Base-by-base conservation (phyloP, 2,888 invertebrate species). In the Heliconius charithonia region DNA sequence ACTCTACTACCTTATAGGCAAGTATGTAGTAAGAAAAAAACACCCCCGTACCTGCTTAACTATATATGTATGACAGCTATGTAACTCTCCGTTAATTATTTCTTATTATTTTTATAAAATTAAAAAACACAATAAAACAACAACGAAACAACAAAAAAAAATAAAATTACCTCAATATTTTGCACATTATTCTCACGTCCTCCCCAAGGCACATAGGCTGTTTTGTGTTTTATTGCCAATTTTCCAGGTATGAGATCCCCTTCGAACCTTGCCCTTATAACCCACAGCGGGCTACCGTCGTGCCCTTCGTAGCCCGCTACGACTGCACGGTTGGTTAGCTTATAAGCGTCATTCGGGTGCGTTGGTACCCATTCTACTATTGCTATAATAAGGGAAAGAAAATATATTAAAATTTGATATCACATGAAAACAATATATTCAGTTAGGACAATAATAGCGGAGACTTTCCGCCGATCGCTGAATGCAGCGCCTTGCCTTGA, bases 201-300 rank as follows among this genome's bases (percentile, higher is more conserved):
- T 59, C 91, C 92, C 92, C 93, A 94, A 0, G 94, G 84, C 0
- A 95, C 89, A 79, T 92, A 95, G 0, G 95, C 95, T 9, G 88
- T 79, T 16, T 85, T 86, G 77, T 94, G 95, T 80, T 93, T 93
- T 32, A 90, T 82, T 3, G 94, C 91, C 51, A 95, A 84, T 82
- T 95, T 95, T 13, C 95, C 95, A 2, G 95, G 95, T 16, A 95
- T 89, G 25, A 95, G 71, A 77, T 95, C 94, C 2, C 92, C 91
- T 80, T 94, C 87, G 73, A 87, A 89, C 59, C 86, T 86, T 0
- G 92, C 88, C 41, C 95, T 85, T 81, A 95, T 95, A 1, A 94
- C 90, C 93, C 95, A 95, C 6, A 95, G 87, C 0, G 95, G 94
- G 79, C 93, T 94, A 2, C 90, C 88, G 62, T 95, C 95, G 62